These are phyloP conservation scores for Champsocephalus gunnari DNA, from an alignment of 2,797 vertebrate genomes.

Conservation along the genomic window DNA sequence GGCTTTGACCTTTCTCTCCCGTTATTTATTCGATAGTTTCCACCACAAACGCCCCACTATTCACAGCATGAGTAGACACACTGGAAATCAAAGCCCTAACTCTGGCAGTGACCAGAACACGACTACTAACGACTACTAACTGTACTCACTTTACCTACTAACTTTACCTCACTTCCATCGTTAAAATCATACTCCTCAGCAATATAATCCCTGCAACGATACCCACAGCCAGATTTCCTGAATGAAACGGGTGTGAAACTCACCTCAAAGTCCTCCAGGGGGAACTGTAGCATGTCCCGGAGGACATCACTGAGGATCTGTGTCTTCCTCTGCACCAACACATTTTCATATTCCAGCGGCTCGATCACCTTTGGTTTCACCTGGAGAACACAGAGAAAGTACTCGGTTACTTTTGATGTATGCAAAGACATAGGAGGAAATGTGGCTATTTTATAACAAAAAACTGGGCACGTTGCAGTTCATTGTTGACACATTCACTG, in stretches of 20 bases:
- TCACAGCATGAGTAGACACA: background rate
- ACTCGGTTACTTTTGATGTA: background rate
- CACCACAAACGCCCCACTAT: background rate
- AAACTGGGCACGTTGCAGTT: no score
- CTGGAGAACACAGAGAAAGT: slow-evolving; percentile 75
- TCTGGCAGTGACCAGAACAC: background rate
- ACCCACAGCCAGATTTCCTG: background rate
- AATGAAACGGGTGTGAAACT: slow-evolving; percentile 30
- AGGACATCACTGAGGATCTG: slow-evolving; percentile 97
- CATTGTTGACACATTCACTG: no score
- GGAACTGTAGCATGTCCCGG: slow-evolving; percentile 97
- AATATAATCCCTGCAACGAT: background rate
- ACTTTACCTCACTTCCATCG: slow-evolving; percentile 3
- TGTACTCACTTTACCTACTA: no score
- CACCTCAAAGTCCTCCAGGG: slow-evolving; percentile 97
- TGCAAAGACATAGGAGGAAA: background rate
- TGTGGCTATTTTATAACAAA: background rate
- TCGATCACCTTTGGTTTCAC: slow-evolving; percentile 97
- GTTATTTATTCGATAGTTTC: background rate
- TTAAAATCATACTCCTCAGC: background rate
- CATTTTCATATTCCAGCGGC: slow-evolving; percentile 97
- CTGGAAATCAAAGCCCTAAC: slow-evolving; percentile 12
- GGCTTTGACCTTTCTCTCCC: slow-evolving; percentile 2
- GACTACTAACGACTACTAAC: background rate
- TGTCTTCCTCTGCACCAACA: slow-evolving; percentile 96